Evolutionary conservation across 1,140 invertebrate species (phyloP), one percentile per base, ranked within the genome.

Genomic region (Ptiloglossa arizonensis): DNA sequence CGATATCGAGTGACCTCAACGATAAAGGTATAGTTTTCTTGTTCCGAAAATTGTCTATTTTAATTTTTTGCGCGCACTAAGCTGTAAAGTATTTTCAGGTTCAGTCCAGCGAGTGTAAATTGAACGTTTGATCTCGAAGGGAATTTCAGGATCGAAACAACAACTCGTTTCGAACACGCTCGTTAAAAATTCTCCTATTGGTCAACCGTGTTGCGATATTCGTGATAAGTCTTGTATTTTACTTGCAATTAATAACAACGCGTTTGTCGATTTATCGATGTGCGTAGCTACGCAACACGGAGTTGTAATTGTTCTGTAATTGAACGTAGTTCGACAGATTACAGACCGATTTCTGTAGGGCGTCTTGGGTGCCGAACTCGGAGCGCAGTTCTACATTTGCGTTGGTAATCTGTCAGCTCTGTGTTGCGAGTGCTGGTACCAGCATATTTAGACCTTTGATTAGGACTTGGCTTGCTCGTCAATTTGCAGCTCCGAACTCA

Each of bases 371-470:
- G 32, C 19, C 11, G 32, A 41, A 62, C 32, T n/a, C 56, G 44
- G 52, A 46, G 48, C 56, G 15, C 5, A 27, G 44, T 76, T 70
- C 24, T 63, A 46, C 41, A 54, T 66, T 81, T 66, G 64, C 79
- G 71, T 46, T 38, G 63, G 44, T 74, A 67, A 74, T 70, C 57
- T 19, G 67, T 62, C 44, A n/a, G n/a, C 13, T 13, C 38, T 29
- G 52, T 27, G 52, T 48, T 69, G 59, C 52, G 38, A 79, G 63
- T 82, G 80, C 80, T 74, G 82, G 75, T 83, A 83, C 82, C 82
- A 83, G 75, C 82, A 83, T 83, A 83, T 82, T 83, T 82, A 73
- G 69, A 74, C 44, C 69, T 82, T 83, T 82, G 76, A 82, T 83
- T 80, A 80, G 76, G 13, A 63, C 60, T 44, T n/a, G 60, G 46